A percentile compares a stretch with the other conserved stretches of the same genome.
These are phyloP conservation scores for Podarcis raffonei DNA, from an alignment of 2,113 vertebrate genomes.

Conservation along the genomic window DNA sequence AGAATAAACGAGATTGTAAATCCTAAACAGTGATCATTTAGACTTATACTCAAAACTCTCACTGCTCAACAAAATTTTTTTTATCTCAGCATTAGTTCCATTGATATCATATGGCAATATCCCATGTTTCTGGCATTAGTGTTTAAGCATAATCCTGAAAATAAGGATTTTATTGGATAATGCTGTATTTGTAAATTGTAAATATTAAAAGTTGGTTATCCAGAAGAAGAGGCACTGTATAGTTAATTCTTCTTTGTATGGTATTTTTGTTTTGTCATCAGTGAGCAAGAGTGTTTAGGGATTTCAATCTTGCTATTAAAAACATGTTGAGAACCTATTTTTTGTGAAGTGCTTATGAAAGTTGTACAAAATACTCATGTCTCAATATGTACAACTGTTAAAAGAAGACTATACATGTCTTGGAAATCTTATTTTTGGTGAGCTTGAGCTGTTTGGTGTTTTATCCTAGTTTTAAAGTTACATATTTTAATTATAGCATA, in stretches of 20 bases:
- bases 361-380: background rate
- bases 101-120: background rate
- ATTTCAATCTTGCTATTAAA: background rate
- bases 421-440: background rate
- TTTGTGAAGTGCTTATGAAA: background rate
- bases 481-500: background rate
- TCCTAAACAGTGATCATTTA: background rate
- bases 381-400: background rate
- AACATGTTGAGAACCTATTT: background rate
- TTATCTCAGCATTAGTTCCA: background rate
- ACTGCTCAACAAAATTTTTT: background rate
- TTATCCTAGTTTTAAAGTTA: background rate
- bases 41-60: background rate
- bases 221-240: background rate
- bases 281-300: background rate
- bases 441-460: background rate
- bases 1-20: background rate
- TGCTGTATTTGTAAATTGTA: background rate
- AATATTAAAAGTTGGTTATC: background rate
- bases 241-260: background rate
- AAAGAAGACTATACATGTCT: background rate
- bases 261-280: background rate
- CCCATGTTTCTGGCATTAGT: background rate
- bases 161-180: background rate
- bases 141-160: background rate